Evolutionary conservation across 2,797 vertebrate genomes (phyloP).

Genomic region (Onychomys leucogaster): DNA sequence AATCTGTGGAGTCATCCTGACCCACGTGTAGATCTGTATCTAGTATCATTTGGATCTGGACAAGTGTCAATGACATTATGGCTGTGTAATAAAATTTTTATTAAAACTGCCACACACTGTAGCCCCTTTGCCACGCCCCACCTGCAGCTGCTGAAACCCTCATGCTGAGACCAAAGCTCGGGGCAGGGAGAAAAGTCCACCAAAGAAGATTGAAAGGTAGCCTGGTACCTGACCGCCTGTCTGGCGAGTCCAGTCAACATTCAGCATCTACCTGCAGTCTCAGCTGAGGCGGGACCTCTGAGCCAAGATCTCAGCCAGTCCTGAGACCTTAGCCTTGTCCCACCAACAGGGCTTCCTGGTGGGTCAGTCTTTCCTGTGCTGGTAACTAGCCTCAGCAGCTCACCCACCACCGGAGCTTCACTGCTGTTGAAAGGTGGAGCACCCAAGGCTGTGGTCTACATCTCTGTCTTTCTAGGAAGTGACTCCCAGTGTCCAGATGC

Average conservation of each 20-base stretch:
- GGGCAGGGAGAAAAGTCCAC: conserved; percentile 51
- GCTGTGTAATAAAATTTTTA: conserved; percentile 87
- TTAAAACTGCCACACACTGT: conserved; percentile 81
- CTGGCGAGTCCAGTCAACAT: background rate
- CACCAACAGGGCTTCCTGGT: background rate
- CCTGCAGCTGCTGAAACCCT: conserved; percentile 47
- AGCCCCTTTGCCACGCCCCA: conserved; percentile 80
- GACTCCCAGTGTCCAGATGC: conserved; percentile 47
- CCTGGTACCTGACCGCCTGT: background rate
- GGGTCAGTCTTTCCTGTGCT: background rate
- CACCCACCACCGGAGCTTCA: background rate
- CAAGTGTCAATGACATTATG: conserved; percentile 82
- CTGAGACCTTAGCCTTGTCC: background rate
- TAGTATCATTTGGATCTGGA: conserved; percentile 84
- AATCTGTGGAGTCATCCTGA: conserved; percentile 80
- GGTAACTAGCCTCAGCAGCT: background rate
- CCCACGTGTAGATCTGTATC: conserved; percentile 88
- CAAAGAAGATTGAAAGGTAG: conserved; percentile 50
- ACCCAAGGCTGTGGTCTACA: conserved; percentile 8
- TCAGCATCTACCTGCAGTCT: background rate
- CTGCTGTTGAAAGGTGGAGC: conserved; percentile 3
- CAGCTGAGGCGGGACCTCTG: background rate
- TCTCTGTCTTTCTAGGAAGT: conserved; percentile 67
- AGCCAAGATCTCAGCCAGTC: background rate
- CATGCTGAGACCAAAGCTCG: conserved; percentile 44